phyloP scores from a whole-genome alignment of 2,113 vertebrate species.

The Actenoides lindsayi region DNA sequence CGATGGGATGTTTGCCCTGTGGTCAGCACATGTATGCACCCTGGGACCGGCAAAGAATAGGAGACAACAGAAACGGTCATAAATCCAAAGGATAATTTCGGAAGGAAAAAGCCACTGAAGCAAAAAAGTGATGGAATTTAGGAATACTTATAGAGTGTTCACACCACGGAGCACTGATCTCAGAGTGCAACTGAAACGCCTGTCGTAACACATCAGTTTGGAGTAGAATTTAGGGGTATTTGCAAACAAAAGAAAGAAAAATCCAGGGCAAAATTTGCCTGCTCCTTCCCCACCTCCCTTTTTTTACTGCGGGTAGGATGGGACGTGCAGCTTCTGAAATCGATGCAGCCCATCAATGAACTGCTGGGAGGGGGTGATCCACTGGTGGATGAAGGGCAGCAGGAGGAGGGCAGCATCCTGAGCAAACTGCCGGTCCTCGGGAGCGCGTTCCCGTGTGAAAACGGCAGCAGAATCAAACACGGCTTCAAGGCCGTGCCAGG shows the following conservation, averaged over 20 bases:
- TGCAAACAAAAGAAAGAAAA: not conserved
- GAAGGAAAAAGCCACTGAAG: not conserved
- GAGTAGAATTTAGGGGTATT: not conserved
- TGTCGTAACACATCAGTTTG: not conserved
- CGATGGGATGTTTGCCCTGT: rapidly evolving
- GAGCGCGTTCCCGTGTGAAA: not conserved
- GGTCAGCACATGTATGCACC: rapidly evolving
- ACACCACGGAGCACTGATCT: not conserved
- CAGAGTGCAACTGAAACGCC: not conserved
- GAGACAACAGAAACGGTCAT: not conserved
- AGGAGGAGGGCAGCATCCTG: not conserved
- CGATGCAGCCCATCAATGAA: not conserved
- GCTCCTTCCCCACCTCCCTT: not conserved
- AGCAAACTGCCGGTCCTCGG: not conserved
- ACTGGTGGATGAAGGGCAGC: not conserved
- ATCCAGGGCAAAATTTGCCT: not conserved
- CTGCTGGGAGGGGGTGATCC: not conserved
- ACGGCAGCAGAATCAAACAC: not conserved
- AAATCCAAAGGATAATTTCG: not conserved
- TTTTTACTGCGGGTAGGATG: not conserved
- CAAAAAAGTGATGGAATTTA: not conserved
- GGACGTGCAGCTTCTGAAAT: not conserved
- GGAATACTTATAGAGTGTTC: not conserved
- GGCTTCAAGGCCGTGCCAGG: not conserved
- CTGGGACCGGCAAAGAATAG: not conserved